phyloP scores from a whole-genome alignment of 2,113 vertebrate genomes.

The Halichoerus grypus region DNA sequence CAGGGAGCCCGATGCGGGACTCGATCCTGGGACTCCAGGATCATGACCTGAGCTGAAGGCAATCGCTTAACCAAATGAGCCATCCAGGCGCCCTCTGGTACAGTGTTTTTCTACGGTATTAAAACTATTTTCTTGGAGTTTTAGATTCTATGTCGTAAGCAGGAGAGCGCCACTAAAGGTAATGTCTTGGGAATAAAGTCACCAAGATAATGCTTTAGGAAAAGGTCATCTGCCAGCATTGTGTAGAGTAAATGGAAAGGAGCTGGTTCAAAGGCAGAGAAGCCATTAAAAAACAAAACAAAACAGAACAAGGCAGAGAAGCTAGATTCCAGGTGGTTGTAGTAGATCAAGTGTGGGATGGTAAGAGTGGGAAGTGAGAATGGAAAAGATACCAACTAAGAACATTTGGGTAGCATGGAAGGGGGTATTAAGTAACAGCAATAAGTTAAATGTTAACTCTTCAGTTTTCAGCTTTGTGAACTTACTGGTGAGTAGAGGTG shows the following conservation, averaged over 20 bases:
- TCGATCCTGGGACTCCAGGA: no score
- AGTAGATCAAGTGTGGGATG: not conserved
- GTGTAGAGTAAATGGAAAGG: not conserved
- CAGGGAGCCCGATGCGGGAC: no score
- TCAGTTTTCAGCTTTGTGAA: not conserved
- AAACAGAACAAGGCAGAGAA: not conserved
- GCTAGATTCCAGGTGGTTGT: not conserved
- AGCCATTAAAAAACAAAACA: not conserved
- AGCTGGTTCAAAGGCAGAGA: not conserved
- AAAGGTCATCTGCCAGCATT: not conserved
- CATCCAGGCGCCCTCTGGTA: not conserved
- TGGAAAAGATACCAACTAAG: not conserved
- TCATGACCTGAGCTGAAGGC: no score
- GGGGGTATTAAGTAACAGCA: not conserved
- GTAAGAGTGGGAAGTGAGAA: not conserved
- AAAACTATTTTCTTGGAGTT: not conserved
- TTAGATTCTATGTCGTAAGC: not conserved
- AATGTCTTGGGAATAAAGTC: not conserved
- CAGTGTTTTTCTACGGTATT: not conserved
- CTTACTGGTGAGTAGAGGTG: not conserved
- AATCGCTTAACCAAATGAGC: no score
- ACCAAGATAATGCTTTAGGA: not conserved
- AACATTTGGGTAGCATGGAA: not conserved
- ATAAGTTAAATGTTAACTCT: not conserved
- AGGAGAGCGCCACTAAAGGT: not conserved